Evolutionary conservation across 2,113 vertebrate genomes (phyloP), one percentile per base, ranked within the genome.

Genomic region (Jacana jacana): DNA sequence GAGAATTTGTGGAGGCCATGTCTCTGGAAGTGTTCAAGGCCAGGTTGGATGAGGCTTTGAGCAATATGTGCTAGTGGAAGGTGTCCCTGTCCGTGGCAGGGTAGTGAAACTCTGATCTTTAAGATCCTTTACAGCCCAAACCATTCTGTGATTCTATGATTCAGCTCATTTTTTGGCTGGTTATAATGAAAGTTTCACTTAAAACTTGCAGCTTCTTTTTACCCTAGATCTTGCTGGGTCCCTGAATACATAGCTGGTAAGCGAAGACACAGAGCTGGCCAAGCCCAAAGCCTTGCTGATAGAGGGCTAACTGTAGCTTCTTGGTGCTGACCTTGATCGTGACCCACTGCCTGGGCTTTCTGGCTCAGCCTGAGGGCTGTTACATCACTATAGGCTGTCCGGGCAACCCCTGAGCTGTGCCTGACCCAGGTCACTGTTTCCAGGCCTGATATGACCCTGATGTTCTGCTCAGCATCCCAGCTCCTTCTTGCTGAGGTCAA

Each of bases 381-480:
- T 30, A 17, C 37, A n/a, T 63, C 57, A 15, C 52, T 57, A 33
- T 10, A 10, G 35, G 25, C 39, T 15, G 13, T 13, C 23, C 19
- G 44, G 17, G 20, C 2, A 1, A 33, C 20, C 2, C 0, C 20
- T 25, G 31, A 16, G 25, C 46, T 78, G 20, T 57, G 40, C 33
- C 60, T 72, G 15, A 39, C 19, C 23, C 30, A 7, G 20, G 13
- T 44, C 33, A 8, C 39, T 55, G 12, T 15, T 37, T 25, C 19
- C 48, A 72, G 42, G 24, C 10, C 23, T 1, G 0, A 9, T 17
- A n/a, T 1, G 3, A 16, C 17, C 35, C 48, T 33, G 39, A 24
- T 0, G 0, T n/a, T 18, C 8, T 3, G 0, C 33, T 61, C 46
- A 44, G 35, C 35, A 31, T n/a, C 31, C 18, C 0, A 0, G 46